These are phyloP conservation scores for Cantharis nigra DNA, from an alignment of 2,888 invertebrate genomes.

Conservation along the genomic window DNA sequence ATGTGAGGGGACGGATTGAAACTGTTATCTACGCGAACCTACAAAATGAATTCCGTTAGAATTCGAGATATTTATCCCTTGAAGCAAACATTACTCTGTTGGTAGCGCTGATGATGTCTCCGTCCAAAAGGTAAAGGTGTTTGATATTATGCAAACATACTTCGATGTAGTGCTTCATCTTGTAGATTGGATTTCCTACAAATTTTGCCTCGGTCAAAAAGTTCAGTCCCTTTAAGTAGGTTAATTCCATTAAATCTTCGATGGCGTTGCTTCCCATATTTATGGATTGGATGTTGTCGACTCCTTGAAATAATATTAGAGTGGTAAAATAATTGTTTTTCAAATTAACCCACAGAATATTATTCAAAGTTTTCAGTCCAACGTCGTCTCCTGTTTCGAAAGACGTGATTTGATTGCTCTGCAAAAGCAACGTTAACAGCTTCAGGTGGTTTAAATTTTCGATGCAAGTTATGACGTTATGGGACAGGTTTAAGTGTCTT, in stretches of 20 bases:
- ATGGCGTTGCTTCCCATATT: constrained; percentile 51
- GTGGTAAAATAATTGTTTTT: constrained; percentile 61
- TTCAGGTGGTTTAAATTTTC: constrained; percentile 62
- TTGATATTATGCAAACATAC: constrained; percentile 49
- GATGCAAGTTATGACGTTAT: constrained; percentile 62
- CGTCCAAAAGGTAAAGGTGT: constrained; percentile 50
- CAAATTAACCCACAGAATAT: constrained; percentile 60
- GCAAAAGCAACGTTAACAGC: constrained; percentile 48
- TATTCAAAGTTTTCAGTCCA: constrained; percentile 60
- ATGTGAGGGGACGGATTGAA: constrained; percentile 46
- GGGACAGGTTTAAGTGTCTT: constrained; percentile 62
- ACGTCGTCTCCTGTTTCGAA: constrained; percentile 50
- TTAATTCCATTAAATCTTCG: constrained; percentile 50
- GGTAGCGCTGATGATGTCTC: constrained; percentile 43
- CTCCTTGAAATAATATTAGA: constrained; percentile 59
- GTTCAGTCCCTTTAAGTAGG: constrained; percentile 45
- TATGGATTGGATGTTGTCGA: constrained; percentile 47
- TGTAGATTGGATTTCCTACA: constrained; percentile 46
- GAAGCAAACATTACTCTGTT: constrained; percentile 40
- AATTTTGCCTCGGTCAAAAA: constrained; percentile 49
- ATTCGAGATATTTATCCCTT: too few relatives aligned
- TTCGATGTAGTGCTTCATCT: constrained; percentile 45
- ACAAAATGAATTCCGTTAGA: too few relatives aligned
- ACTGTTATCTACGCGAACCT: constrained; percentile 45
- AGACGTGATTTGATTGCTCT: constrained; percentile 37